A percentile compares a stretch with the other conserved stretches of the same genome.
These are phyloP conservation scores for Porites cylindrica DNA, from an alignment of 92 coral and sea anemone species.

Conservation along the genomic window DNA sequence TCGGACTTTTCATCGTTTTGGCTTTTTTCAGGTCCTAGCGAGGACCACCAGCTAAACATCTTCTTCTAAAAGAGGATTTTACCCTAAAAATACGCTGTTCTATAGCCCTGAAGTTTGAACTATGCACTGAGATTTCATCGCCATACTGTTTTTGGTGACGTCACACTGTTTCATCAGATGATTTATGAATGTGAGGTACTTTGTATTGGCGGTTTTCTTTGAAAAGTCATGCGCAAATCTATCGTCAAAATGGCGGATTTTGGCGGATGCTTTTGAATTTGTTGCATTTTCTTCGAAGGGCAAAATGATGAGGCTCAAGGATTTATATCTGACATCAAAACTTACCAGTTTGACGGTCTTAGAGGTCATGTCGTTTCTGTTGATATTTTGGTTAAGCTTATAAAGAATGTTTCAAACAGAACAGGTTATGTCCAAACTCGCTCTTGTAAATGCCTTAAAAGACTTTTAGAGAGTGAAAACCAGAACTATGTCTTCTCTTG, in stretches of 20 bases:
- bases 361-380: neutral
- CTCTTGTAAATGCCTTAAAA: neutral
- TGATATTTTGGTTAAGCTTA: neutral
- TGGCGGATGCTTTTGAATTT: neutral
- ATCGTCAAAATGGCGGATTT: conserved; percentile 31
- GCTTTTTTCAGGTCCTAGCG: conserved; percentile 24
- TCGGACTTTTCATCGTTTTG: conserved; percentile 12
- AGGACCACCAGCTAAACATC: conserved; percentile 51
- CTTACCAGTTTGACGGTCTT: conserved; percentile 4
- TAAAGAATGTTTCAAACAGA: neutral
- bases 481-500: neutral
- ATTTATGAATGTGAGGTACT: neutral
- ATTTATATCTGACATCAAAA: neutral
- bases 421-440: neutral
- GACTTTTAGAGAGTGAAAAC: neutral
- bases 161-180: neutral
- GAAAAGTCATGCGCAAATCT: conserved; percentile 10
- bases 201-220: conserved; percentile 8
- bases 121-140: neutral
- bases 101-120: neutral
- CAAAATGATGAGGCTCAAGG: neutral
- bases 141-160: conserved; percentile 52
- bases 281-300: neutral
- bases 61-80: neutral
- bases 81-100: neutral